Evolutionary conservation across 2,888 invertebrate genomes (phyloP), one percentile per base, ranked within the genome.

Genomic region (Agrochola litura): DNA sequence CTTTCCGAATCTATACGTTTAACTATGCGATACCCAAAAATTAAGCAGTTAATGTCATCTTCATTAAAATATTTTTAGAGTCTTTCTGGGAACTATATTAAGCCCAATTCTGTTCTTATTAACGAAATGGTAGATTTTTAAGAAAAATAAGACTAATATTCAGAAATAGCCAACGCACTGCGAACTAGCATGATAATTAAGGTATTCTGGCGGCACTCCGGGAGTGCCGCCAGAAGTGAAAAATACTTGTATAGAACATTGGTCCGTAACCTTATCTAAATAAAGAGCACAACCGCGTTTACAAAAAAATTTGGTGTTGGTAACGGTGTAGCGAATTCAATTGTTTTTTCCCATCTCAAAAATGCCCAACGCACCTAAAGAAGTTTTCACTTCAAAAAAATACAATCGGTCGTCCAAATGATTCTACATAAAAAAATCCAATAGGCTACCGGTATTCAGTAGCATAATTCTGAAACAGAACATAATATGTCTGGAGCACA

Each of bases 401-500:
- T 9, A 70, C 3, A 3, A 1, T 5, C 0, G n/a, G 68, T 4
- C 16, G 16, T 30, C 3, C 8, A 25, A 64, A 70, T 25, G 1
- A n/a, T 22, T 63, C 22, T 22, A 37, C 8, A 19, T 43, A 65
- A 14, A 43, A 30, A 30, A 30, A n/a, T 9, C 14, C 2, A 12
- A 46, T 54, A 54, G 9, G 58, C 43, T 10, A 37, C 2, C 60
- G 19, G n/a, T 64, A 41, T 63, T 54, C 56, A 75, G 46, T 37
- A 80, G 43, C 58, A 73, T 74, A 63, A 74, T 81, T 54, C 49
- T 14, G 46, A 19, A 67, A 52, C 16, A 68, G 52, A 82, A 83
- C 83, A 85, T 83, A 83, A 85, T 83, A 82, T 83, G 83, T 82
- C 83, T 25, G n/a, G 16, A 37, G 41, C 83, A 84, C 54, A 14